Evolutionary conservation across 2,888 invertebrate genomes (phyloP).

Genomic region (Dynastes hyllus): DNA sequence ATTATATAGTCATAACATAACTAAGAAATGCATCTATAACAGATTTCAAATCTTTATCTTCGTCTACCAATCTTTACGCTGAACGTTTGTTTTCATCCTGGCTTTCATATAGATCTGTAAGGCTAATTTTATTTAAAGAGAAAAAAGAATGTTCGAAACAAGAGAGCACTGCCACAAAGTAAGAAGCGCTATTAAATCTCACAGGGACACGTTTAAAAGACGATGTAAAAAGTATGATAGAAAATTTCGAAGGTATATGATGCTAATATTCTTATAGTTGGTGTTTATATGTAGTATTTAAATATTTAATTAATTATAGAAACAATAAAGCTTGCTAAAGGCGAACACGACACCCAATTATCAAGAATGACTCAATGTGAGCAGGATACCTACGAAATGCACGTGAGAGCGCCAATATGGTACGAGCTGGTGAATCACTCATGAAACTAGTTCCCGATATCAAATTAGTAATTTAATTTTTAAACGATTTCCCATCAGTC

Average conservation of each 20-base stretch:
- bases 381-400: constrained; percentile 97
- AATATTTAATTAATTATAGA: constrained; percentile 74
- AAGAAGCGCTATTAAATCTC: constrained; percentile 97
- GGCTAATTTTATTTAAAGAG: too few relatives aligned
- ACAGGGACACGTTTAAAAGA: constrained; percentile 95
- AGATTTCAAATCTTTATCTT: too few relatives aligned
- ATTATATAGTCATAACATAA: too few relatives aligned
- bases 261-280: constrained; percentile 58
- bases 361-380: constrained; percentile 94
- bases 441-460: constrained; percentile 98
- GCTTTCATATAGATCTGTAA: too few relatives aligned
- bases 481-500: constrained; percentile 98
- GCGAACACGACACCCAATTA: constrained; percentile 93
- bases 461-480: constrained; percentile 96
- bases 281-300: constrained; percentile 52
- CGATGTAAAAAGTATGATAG: constrained; percentile 97
- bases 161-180: constrained; percentile 88
- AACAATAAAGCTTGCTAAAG: constrained; percentile 90
- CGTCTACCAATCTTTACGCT: too few relatives aligned
- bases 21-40: too few relatives aligned
- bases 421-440: constrained; percentile 95
- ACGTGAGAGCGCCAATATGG: constrained; percentile 97
- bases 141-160: constrained; percentile 68
- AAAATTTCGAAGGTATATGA: constrained; percentile 91
- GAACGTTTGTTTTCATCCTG: too few relatives aligned